Evolutionary conservation across 1,140 invertebrate species (phyloP).

Genomic region (Neelides sp.): DNA sequence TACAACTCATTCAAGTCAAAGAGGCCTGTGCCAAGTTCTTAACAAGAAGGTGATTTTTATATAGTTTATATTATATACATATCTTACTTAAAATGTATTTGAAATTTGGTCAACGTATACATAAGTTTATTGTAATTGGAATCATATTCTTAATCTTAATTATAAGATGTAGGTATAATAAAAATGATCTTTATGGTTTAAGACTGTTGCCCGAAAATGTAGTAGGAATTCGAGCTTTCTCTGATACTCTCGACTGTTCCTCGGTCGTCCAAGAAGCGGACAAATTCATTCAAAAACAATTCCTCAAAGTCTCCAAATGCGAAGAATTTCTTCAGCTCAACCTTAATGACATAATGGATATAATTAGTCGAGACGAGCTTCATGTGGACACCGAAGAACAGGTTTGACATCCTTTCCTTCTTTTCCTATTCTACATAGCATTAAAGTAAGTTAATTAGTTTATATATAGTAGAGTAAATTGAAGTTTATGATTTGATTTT

Average conservation of each 20-base stretch:
- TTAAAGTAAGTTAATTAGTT: constrained; percentile 35
- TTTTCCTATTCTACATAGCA: constrained; percentile 1
- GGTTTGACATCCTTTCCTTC: constrained; percentile 33
- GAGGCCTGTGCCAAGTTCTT: constrained; percentile 74
- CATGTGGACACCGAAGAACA: constrained; percentile 52
- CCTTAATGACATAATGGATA: constrained; percentile 52
- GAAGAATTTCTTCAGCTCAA: constrained; percentile 64
- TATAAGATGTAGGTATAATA: background rate
- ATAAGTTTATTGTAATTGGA: background rate
- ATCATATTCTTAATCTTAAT: background rate
- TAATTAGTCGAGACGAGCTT: constrained; percentile 65
- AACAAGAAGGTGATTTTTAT: constrained; percentile 45
- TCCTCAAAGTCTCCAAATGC: constrained; percentile 59
- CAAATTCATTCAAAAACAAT: constrained; percentile 71
- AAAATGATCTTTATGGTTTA: constrained; percentile 26
- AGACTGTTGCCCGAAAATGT: constrained; percentile 73
- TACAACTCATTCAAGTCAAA: constrained; percentile 65
- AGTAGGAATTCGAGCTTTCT: constrained; percentile 68
- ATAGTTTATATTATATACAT: constrained; percentile 1
- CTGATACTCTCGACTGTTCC: constrained; percentile 62
- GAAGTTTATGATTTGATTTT: background rate
- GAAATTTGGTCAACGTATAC: background rate
- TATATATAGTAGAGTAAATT: too few relatives aligned
- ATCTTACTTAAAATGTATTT: background rate
- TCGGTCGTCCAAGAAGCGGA: constrained; percentile 60